phyloP scores from a whole-genome alignment of 2,888 invertebrate genomes.

The Gryllus longicercus region DNA sequence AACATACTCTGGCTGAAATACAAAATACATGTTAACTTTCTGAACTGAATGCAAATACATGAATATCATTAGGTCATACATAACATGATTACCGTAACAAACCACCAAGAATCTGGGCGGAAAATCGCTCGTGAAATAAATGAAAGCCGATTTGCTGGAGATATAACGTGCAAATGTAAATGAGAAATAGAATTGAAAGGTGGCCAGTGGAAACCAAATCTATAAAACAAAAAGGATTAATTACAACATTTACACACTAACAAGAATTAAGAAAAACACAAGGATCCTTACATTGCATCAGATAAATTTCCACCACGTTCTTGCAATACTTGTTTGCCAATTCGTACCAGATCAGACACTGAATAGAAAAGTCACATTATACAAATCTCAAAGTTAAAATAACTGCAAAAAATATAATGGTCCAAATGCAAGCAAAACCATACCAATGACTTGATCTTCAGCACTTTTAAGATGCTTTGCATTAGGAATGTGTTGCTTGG shows the following conservation, averaged over 20 bases:
- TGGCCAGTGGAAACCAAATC: constrained; percentile 86
- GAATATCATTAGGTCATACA: neutral
- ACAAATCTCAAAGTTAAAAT: neutral
- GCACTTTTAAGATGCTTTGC: constrained; percentile 67
- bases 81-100: constrained; percentile 67
- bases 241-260: neutral
- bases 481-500: constrained; percentile 73
- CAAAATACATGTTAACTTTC: neutral
- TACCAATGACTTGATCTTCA: constrained; percentile 49
- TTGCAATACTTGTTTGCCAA: constrained; percentile 52
- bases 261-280: neutral
- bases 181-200: constrained; percentile 81
- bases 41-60: neutral
- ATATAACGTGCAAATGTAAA: constrained; percentile 81
- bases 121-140: constrained; percentile 64
- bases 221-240: constrained; percentile 35
- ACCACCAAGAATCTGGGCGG: constrained; percentile 73
- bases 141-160: constrained; percentile 72
- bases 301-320: constrained; percentile 50
- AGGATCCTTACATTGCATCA: constrained; percentile 41
- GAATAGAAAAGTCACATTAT: constrained; percentile 27
- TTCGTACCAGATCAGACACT: constrained; percentile 57
- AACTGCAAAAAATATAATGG: neutral
- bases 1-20: constrained; percentile 21
- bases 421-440: neutral